A percentile compares a stretch with the other conserved stretches of the same genome.
Conservation (phyloP, 2,113 vertebrate genomes). For the Nerophis lumbriciformis region DNA sequence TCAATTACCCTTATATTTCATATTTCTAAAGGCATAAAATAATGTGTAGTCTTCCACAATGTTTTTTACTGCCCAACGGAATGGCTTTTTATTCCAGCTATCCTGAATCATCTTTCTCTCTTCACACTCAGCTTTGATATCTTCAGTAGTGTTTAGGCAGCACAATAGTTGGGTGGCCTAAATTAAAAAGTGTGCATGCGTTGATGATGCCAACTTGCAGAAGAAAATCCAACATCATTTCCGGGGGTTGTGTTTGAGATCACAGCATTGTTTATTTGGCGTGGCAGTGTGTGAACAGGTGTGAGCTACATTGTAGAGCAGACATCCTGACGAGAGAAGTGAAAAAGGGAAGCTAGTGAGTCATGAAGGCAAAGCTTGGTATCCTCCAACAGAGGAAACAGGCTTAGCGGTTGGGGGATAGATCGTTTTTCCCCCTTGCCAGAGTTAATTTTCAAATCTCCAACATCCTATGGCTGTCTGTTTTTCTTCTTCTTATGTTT, state of each 20-base stretch:
- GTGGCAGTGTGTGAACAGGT: conserved; percentile 32
- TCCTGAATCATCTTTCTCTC: too few species aligned
- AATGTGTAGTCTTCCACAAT: too few species aligned
- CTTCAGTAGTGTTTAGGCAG: too few species aligned
- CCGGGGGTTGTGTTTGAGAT: neutral
- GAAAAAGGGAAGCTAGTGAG: conserved; percentile 28
- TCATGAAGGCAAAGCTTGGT: conserved; percentile 54
- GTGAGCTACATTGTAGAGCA: conserved; percentile 16
- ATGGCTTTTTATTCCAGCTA: too few species aligned
- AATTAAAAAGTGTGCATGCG: too few species aligned
- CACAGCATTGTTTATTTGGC: neutral
- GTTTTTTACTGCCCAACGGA: too few species aligned
- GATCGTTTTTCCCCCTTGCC: conserved; percentile 60
- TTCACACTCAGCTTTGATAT: too few species aligned
- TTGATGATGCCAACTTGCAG: too few species aligned
- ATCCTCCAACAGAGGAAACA: conserved; percentile 63
- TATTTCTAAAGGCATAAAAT: too few species aligned
- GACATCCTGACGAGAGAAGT: conserved; percentile 30
- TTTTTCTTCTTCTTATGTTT: conserved; percentile 62
- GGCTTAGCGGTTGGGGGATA: conserved; percentile 64
- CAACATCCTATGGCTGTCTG: conserved; percentile 69
- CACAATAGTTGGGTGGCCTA: too few species aligned
- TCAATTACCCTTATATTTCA: too few species aligned
- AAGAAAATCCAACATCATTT: neutral
- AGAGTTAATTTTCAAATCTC: conserved; percentile 75